Percentiles rank a stretch among this genome's conserved stretches.
These are phyloP conservation scores for Corvus hawaiiensis DNA, from an alignment of 2,113 vertebrate genomes.

Conservation along the genomic window DNA sequence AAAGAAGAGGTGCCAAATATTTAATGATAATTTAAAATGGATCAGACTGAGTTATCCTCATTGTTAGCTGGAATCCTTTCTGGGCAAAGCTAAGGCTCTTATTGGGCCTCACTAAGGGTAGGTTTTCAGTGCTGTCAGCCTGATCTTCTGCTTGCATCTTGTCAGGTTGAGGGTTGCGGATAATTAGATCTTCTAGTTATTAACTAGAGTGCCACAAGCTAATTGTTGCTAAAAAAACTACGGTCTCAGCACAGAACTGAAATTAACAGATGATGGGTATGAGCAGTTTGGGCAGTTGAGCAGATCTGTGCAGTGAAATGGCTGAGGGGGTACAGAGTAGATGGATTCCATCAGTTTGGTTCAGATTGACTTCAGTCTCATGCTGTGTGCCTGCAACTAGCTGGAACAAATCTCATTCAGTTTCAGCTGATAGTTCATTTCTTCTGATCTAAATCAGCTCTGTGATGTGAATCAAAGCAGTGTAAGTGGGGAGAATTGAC, in stretches of 20 bases:
- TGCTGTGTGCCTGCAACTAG: not conserved
- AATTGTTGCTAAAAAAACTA: not conserved
- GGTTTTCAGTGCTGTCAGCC: not conserved
- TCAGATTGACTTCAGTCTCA: not conserved
- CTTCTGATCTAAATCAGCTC: not conserved
- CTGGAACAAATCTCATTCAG: not conserved
- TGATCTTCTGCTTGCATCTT: not conserved
- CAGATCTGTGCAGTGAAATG: not conserved
- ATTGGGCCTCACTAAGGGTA: not conserved
- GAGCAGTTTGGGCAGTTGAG: not conserved
- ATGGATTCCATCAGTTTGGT: not conserved
- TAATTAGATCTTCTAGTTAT: not conserved
- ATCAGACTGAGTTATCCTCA: not conserved
- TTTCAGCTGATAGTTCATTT: not conserved
- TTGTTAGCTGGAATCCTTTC: not conserved
- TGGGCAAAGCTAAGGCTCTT: not conserved
- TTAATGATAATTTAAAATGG: not conserved
- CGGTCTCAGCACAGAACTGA: not conserved
- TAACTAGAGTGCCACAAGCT: not conserved
- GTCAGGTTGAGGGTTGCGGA: not conserved
- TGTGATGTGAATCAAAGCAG: not conserved
- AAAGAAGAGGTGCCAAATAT: not conserved
- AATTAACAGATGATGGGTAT: not conserved
- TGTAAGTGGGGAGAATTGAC: not conserved
- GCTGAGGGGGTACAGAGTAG: not conserved